Percentiles rank a stretch among this genome's conserved stretches.
These are phyloP conservation scores for Semicossyphus pulcher DNA, from an alignment of 2,113 vertebrate species.

Conservation along the genomic window DNA sequence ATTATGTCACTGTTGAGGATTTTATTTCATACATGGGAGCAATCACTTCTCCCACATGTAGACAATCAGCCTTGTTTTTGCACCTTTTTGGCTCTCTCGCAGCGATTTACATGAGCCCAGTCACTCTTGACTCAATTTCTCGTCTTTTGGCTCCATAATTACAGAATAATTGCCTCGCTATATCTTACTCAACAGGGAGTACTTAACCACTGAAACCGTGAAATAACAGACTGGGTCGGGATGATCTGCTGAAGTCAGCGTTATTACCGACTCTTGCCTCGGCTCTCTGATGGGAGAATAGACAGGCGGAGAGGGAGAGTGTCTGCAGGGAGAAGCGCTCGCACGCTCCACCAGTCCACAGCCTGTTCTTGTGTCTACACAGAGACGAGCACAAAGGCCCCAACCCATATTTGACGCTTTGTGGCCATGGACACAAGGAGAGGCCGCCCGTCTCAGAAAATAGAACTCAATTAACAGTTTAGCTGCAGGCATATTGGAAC, in stretches of 20 bases:
- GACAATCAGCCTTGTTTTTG: constrained; percentile 4
- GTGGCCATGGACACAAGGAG: constrained; percentile 73
- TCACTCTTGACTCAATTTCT: constrained; percentile 49
- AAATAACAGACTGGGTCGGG: constrained; percentile 69
- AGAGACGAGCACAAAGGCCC: constrained; percentile 64
- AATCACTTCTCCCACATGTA: not conserved
- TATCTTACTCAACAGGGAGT: constrained; percentile 72
- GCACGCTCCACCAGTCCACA: constrained; percentile 65
- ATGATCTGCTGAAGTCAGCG: constrained; percentile 71
- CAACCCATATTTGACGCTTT: constrained; percentile 66
- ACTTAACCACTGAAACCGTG: constrained; percentile 69
- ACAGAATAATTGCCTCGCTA: constrained; percentile 68
- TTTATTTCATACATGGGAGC: not conserved
- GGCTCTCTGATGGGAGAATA: constrained; percentile 49
- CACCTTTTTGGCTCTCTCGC: not conserved
- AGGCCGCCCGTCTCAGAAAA: constrained; percentile 74
- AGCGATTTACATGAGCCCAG: constrained; percentile 24
- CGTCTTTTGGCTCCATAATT: constrained; percentile 69
- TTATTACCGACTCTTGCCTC: constrained; percentile 38
- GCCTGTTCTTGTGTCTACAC: constrained; percentile 65
- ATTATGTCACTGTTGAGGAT: not conserved
- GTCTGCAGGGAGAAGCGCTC: constrained; percentile 41
- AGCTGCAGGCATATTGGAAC: constrained; percentile 79
- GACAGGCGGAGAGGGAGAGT: constrained; percentile 22
- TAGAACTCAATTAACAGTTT: constrained; percentile 83